These are phyloP conservation scores for Machimus rusticus DNA, from an alignment of 2,888 invertebrate genomes.

Conservation along the genomic window DNA sequence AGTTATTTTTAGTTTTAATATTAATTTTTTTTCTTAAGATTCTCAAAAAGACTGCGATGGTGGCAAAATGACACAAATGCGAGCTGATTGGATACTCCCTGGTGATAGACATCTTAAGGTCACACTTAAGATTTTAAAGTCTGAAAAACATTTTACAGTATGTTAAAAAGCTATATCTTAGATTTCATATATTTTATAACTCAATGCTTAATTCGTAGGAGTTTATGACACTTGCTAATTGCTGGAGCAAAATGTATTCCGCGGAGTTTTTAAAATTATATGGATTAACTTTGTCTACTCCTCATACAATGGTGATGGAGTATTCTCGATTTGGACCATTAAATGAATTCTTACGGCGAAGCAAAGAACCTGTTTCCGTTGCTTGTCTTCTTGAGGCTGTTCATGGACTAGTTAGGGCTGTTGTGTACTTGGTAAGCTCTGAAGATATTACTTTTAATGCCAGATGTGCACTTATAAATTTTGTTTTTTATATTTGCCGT, in stretches of 20 bases:
- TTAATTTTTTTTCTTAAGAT: slow-evolving; percentile 58
- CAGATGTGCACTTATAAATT: background rate
- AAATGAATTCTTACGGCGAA: slow-evolving; percentile 66
- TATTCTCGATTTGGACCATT: slow-evolving; percentile 80
- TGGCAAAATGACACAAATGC: slow-evolving; percentile 72
- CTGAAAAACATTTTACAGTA: slow-evolving; percentile 71
- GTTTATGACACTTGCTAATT: slow-evolving; percentile 78
- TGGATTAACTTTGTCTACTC: slow-evolving; percentile 78
- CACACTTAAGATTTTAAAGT: slow-evolving; percentile 80
- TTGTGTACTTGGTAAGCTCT: slow-evolving; percentile 79
- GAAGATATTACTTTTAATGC: background rate
- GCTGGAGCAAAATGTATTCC: slow-evolving; percentile 81
- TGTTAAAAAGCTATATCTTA: slow-evolving; percentile 7
- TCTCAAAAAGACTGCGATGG: slow-evolving; percentile 70
- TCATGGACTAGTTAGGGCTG: slow-evolving; percentile 80
- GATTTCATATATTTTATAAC: background rate
- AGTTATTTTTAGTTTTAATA: background rate
- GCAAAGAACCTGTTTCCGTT: slow-evolving; percentile 66
- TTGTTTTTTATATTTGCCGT: slow-evolving; percentile 43
- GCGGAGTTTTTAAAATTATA: slow-evolving; percentile 78
- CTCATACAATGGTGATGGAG: slow-evolving; percentile 83
- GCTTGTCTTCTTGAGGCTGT: slow-evolving; percentile 84
- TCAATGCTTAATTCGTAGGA: slow-evolving; percentile 66
- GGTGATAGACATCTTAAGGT: slow-evolving; percentile 80
- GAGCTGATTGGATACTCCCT: slow-evolving; percentile 79